Evolutionary conservation across 2,888 invertebrate genomes (phyloP), one percentile per base, ranked within the genome.

Genomic region (Tinea pellionella): DNA sequence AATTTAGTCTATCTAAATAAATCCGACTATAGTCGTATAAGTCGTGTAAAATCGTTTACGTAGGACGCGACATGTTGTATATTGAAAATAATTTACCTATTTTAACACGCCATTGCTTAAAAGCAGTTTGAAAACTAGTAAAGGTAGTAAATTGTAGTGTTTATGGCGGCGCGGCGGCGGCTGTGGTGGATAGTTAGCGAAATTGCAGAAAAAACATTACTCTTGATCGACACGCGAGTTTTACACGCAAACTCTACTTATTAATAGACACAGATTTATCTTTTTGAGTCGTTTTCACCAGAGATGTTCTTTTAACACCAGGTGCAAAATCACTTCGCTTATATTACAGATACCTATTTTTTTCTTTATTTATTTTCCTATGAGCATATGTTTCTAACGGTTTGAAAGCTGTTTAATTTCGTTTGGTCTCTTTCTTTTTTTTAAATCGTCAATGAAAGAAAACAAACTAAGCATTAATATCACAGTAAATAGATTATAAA

Each of bases 71-170:
- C 15, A 4, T 41, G 2, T 16, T n/a, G 2, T 47, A 24, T 47
- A 57, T 57, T 57, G 16, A 57, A 57, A 57, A 57, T 32, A 32
- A 57, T 57, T 32, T 57, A 7, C 55, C 15, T 55, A 55, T 57
- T 32, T 57, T 32, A 30, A 13, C 57, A 18, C 32, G 29, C 24
- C 32, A 32, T 57, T 57, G 32, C 32, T 57, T 32, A 57, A 32
- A 32, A 57, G 32, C 29, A 57, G 53, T 53, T 53, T 53, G 24
- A 53, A 51, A 53, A 53, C 53, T 53, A 53, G 53, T 53, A 24
- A 12, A 24, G 53, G 19, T 24, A 53, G 53, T n/a, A 53, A 53
- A 53, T 53, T 24, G 19, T 53, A 53, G 53, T 53, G 24, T 53
- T 53, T 53, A 53, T 53, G 19, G 13, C 47, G 16, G 47, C 15